Conservation (phyloP, 2,888 invertebrate genomes). For the Tetheella fluctuosa region DNA sequence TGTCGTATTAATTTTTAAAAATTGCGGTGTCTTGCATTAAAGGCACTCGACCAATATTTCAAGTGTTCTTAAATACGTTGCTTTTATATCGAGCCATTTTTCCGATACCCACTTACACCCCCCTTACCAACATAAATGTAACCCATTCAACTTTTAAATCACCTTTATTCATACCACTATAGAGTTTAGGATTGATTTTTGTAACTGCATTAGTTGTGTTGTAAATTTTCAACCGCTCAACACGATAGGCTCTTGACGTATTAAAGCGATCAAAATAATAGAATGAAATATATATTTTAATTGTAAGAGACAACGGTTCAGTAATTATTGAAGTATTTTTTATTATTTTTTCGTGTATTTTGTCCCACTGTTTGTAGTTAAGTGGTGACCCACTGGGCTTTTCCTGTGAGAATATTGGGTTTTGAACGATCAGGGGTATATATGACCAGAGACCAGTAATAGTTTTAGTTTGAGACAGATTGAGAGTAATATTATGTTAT, state of each 20-base stretch:
- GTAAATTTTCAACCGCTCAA: conserved; percentile 53
- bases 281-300: conserved; percentile 66
- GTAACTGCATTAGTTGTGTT: conserved; percentile 18
- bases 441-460: neutral
- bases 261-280: conserved; percentile 71
- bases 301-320: conserved; percentile 68
- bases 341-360: conserved; percentile 46
- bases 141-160: conserved; percentile 17
- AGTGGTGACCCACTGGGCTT: conserved; percentile 46
- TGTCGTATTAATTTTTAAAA: conserved; percentile 65
- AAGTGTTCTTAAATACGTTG: conserved; percentile 59
- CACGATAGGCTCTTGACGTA: conserved; percentile 76
- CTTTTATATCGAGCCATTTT: conserved; percentile 72
- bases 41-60: conserved; percentile 59
- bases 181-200: conserved; percentile 27
- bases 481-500: too few species aligned
- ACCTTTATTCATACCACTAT: conserved; percentile 26
- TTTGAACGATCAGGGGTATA: conserved; percentile 32
- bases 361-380: conserved; percentile 27
- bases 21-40: conserved; percentile 49
- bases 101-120: conserved; percentile 73
- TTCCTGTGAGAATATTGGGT: conserved; percentile 77
- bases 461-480: neutral
- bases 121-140: conserved; percentile 35
- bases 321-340: conserved; percentile 66